phyloP scores from a whole-genome alignment of 2,888 invertebrate species.

The Apocheima hispidaria region DNA sequence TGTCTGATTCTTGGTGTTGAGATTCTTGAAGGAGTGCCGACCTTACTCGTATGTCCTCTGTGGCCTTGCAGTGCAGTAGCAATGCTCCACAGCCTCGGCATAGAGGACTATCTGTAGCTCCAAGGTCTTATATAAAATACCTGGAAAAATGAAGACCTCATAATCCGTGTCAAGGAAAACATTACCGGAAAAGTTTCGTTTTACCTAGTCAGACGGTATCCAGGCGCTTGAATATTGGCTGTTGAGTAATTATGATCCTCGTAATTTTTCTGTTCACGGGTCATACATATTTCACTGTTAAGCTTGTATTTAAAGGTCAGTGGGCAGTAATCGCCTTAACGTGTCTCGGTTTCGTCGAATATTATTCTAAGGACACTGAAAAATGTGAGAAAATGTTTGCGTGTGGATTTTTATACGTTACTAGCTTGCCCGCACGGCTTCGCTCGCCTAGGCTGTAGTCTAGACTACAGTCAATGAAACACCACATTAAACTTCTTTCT shows the following conservation, averaged over 20 bases:
- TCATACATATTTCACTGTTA: slow-evolving; percentile 46
- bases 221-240: slow-evolving; percentile 38
- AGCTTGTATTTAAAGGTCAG: slow-evolving; percentile 63
- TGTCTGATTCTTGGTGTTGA: no score
- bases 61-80: no score
- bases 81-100: no score
- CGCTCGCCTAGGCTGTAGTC: no score
- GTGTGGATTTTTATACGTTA: background rate
- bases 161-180: background rate
- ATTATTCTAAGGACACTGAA: slow-evolving; percentile 10
- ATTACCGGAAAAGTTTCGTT: background rate
- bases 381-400: slow-evolving; percentile 3
- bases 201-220: slow-evolving; percentile 9
- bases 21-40: no score
- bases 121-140: background rate
- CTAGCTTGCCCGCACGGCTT: no score
- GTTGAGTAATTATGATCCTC: slow-evolving; percentile 56
- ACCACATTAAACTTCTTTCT: no score
- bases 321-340: slow-evolving; percentile 64
- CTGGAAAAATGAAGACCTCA: background rate
- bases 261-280: slow-evolving; percentile 52
- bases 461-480: no score
- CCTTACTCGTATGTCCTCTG: no score
- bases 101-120: no score
- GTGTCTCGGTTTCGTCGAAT: slow-evolving; percentile 43